Evolutionary conservation across 2,888 invertebrate species (phyloP).

Genomic region (Anagyrus pseudococci): DNA sequence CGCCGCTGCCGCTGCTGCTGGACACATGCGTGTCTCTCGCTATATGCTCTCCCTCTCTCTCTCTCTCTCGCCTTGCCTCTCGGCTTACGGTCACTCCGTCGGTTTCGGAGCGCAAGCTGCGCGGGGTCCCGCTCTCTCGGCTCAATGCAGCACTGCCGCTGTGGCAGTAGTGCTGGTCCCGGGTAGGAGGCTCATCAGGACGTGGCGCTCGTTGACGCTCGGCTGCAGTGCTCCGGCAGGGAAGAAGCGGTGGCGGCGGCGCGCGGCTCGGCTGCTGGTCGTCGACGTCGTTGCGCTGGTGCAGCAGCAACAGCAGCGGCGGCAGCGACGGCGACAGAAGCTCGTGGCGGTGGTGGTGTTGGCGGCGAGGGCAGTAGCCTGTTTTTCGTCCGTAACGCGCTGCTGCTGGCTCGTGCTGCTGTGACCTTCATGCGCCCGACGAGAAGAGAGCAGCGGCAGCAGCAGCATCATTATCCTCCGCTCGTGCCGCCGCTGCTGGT

Average conservation of each 20-base stretch:
- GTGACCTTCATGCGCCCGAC: slow-evolving; percentile 39
- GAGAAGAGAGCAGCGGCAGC: slow-evolving; percentile 31
- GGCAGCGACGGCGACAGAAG: not conserved
- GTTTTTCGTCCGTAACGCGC: not conserved
- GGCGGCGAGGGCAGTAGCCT: not conserved
- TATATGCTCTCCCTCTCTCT: too few species aligned
- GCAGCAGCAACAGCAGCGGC: slow-evolving; percentile 7
- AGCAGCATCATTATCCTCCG: slow-evolving; percentile 27
- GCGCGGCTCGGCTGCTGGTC: slow-evolving; percentile 3
- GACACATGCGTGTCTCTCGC: slow-evolving; percentile 28
- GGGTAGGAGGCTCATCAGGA: too few species aligned
- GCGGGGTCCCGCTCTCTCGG: slow-evolving; percentile 5
- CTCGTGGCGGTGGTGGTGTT: not conserved
- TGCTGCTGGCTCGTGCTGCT: slow-evolving; percentile 12
- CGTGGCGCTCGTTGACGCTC: too few species aligned
- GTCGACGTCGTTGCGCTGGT: not conserved
- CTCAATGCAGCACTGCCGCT: not conserved
- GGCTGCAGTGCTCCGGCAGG: not conserved
- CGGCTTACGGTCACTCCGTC: not conserved
- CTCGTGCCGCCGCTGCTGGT: slow-evolving; percentile 5
- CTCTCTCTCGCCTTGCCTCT: too few species aligned
- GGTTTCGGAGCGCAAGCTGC: too few species aligned
- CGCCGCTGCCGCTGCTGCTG: not conserved
- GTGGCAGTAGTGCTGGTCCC: not conserved
- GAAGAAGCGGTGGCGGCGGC: not conserved